Evolutionary conservation across 2,113 vertebrate genomes (phyloP).

Genomic region (Ciconia boyciana): DNA sequence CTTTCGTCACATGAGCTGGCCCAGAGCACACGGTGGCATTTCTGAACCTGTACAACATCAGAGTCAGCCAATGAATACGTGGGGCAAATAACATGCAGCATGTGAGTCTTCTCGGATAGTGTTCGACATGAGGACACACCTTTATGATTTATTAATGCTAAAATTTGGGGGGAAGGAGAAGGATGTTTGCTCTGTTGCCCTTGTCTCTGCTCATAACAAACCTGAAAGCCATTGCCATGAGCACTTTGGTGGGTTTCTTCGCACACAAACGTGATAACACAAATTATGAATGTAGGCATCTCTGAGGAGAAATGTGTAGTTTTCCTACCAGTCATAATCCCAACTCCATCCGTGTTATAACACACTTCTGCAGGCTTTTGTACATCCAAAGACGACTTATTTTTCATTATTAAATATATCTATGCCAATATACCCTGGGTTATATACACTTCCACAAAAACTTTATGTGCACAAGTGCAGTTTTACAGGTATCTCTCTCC

Average conservation of each 20-base stretch:
- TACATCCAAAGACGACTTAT: background rate
- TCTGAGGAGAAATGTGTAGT: background rate
- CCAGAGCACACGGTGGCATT: background rate
- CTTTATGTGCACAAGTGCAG: background rate
- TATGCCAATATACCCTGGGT: background rate
- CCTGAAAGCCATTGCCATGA: background rate
- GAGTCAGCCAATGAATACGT: background rate
- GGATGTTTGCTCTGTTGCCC: background rate
- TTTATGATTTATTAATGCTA: background rate
- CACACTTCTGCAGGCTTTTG: background rate
- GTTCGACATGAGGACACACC: fast-evolving
- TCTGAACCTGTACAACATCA: background rate
- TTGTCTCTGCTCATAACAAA: background rate
- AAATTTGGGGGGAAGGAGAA: background rate
- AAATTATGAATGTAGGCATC: background rate
- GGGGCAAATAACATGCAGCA: background rate
- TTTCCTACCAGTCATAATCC: background rate
- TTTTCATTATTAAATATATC: background rate
- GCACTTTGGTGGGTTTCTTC: background rate
- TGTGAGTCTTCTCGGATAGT: background rate
- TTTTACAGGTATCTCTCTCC: background rate
- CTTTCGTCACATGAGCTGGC: background rate
- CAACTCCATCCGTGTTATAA: background rate
- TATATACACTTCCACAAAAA: background rate
- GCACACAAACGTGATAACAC: fast-evolving